These are phyloP conservation scores for Spheniscus humboldti DNA, from an alignment of 2,797 vertebrate genomes.

Conservation along the genomic window DNA sequence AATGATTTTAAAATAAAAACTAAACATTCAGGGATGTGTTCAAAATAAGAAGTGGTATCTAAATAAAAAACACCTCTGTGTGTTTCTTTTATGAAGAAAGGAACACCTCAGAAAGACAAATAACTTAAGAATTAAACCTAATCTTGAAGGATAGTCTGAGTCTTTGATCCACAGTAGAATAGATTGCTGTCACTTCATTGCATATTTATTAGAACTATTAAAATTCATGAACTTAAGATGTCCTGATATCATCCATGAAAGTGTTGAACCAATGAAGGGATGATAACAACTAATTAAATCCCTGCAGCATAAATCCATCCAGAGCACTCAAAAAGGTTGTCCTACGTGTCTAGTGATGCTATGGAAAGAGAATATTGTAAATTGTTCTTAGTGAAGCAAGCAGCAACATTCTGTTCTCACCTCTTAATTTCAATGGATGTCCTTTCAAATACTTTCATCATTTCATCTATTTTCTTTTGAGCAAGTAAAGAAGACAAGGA, in stretches of 20 bases:
- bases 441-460: not conserved
- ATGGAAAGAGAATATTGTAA: not conserved
- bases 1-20: not conserved
- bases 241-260: not conserved
- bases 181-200: not conserved
- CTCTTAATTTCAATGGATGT: not conserved
- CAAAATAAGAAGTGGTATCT: not conserved
- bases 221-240: constrained; percentile 8
- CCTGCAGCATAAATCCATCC: not conserved
- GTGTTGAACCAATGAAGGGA: not conserved
- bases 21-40: not conserved
- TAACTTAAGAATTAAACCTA: not conserved
- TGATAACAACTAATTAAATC: not conserved
- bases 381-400: not conserved
- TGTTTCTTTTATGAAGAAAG: not conserved
- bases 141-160: not conserved
- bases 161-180: not conserved
- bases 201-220: constrained; percentile 8
- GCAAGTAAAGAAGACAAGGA: not conserved
- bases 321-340: not conserved
- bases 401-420: not conserved
- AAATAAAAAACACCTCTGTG: not conserved
- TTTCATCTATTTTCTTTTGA: not conserved
- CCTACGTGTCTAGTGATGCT: not conserved
- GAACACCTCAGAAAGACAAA: not conserved